Evolutionary conservation across 2,113 vertebrate species (phyloP), one percentile per base, ranked within the genome.

Genomic region (Megalops atlanticus): DNA sequence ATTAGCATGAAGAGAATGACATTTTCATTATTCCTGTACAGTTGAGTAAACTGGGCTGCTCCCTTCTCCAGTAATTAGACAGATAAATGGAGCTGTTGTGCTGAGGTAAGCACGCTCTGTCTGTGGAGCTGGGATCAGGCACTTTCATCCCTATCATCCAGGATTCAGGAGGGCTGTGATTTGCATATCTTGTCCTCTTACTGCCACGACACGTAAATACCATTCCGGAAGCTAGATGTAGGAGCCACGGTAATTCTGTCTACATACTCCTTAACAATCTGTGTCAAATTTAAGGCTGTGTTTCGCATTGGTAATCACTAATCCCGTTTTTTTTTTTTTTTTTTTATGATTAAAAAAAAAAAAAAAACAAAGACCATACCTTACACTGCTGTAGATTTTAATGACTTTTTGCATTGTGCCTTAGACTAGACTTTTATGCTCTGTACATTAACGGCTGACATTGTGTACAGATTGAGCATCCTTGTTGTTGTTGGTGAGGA

Each of bases 21-120:
- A 72, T 82, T 77, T 82, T 71, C 74, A 82, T 82, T 82, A 81
- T 52, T n/a, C 40, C 58, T 36, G 41, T 75, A 82, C 76, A 82
- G 81, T 75, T 72, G 64, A 78, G 81, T 77, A 82, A 77, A 82
- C 64, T 82, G 58, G 12, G 75, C 75, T 40, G 74, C 45, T 82
- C 45, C 75, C 33, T 54, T 82, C 35, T 39, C 75, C 68, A 70
- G 68, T 82, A 77, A 76, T 77, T 77, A 77, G 75, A 77, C 75
- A n/a, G 81, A 82, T 54, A 54, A 77, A 52, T 54, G 68, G 45
- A 47, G 27, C 18, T 43, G n/a, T 40, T 52, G 75, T 72, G 75
- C 43, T 52, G 41, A 72, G 78, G 76, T 40, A 78, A 77, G 45
- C 41, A 45, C 35, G n/a, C 35, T 72, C 75, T 69, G 27, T 54